These are phyloP conservation scores for Menidia beryllina DNA, from an alignment of 2,113 vertebrate genomes.

Conservation along the genomic window DNA sequence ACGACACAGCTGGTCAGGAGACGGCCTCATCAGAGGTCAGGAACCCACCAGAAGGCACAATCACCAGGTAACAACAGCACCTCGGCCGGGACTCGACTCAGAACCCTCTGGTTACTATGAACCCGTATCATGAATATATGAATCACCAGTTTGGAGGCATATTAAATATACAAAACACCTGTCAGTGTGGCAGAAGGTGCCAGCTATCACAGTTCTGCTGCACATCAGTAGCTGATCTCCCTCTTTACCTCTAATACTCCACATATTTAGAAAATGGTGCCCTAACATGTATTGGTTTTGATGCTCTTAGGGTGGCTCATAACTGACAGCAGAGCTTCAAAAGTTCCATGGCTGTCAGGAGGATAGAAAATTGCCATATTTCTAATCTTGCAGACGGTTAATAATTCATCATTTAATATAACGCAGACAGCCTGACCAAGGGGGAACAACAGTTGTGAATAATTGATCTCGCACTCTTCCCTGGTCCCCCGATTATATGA, in stretches of 20 bases:
- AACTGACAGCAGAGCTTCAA: constrained; percentile 10
- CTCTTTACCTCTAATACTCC: neutral
- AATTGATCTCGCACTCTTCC: constrained; percentile 70
- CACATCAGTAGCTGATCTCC: neutral
- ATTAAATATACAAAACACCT: constrained; percentile 71
- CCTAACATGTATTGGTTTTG: neutral
- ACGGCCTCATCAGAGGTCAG: constrained; percentile 15
- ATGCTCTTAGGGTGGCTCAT: neutral
- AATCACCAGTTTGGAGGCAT: constrained; percentile 49
- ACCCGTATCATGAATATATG: constrained; percentile 58
- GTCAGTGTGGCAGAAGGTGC: neutral
- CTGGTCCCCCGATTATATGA: constrained; percentile 55
- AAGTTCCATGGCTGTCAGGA: constrained; percentile 10
- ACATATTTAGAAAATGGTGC: neutral
- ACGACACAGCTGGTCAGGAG: constrained; percentile 15
- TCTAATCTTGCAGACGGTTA: constrained; percentile 69
- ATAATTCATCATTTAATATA: constrained; percentile 85
- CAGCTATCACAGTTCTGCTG: neutral
- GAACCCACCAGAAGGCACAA: constrained; percentile 3
- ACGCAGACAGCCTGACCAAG: constrained; percentile 63
- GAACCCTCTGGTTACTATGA: constrained; percentile 45
- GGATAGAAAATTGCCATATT: constrained; percentile 22
- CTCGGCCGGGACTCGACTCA: neutral
- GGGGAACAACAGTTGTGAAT: constrained; percentile 77
- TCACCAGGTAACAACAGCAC: neutral